phyloP scores from a whole-genome alignment of 2,113 vertebrate genomes.

The Petroica traversi region DNA sequence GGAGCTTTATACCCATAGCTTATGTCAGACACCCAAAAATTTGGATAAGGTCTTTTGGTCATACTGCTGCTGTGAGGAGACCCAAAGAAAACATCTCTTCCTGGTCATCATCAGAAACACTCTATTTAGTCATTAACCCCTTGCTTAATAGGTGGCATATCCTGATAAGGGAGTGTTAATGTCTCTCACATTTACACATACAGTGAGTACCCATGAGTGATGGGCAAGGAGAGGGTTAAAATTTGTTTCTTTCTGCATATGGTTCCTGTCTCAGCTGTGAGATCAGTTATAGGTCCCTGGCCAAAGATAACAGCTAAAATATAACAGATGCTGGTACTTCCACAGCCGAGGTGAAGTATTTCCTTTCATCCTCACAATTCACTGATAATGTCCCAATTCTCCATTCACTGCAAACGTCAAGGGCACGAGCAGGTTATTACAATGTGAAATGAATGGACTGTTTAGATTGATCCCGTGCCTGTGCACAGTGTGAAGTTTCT shows the following conservation, averaged over 20 bases:
- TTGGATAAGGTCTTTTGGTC: neutral
- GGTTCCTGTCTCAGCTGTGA: conserved; percentile 57
- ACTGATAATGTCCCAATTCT: conserved; percentile 55
- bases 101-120: neutral
- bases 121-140: neutral
- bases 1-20: neutral
- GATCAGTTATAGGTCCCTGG: conserved; percentile 44
- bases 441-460: conserved; percentile 4
- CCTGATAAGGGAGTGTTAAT: neutral
- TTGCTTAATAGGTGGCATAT: neutral
- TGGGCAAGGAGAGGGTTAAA: conserved; percentile 59
- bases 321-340: conserved; percentile 60
- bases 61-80: neutral
- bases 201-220: neutral
- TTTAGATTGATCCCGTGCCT: neutral
- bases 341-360: conserved; percentile 60
- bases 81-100: neutral
- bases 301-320: conserved; percentile 71
- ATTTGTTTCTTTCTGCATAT: conserved; percentile 10
- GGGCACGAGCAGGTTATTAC: conserved; percentile 55
- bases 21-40: neutral
- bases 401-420: conserved; percentile 46
- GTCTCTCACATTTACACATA: conserved; percentile 48
- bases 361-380: conserved; percentile 61
- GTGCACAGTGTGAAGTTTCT: accelerated